These are phyloP conservation scores for Cephus runcator DNA, from an alignment of 2,888 invertebrate genomes.

Conservation along the genomic window DNA sequence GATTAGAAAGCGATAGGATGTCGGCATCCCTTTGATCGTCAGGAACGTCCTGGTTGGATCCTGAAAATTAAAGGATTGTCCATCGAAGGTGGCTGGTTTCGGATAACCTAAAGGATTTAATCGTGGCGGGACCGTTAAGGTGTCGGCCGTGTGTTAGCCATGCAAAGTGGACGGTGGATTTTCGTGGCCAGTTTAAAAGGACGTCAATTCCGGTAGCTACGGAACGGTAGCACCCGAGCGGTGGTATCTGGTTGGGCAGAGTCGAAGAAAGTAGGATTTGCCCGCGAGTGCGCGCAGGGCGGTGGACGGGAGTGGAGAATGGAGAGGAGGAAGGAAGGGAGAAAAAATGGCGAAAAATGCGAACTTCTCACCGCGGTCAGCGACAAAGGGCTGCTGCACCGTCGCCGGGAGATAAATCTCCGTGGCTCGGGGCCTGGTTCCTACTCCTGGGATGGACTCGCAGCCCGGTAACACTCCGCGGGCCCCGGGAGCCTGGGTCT, in stretches of 20 bases:
- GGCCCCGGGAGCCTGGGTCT: slow-evolving; percentile 42
- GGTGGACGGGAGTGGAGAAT: background rate
- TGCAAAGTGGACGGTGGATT: background rate
- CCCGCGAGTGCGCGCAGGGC: background rate
- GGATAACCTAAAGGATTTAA: background rate
- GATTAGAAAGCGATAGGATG: slow-evolving; percentile 1
- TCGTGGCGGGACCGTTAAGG: background rate
- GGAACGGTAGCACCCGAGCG: slow-evolving; percentile 26
- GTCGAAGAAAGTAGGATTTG: background rate
- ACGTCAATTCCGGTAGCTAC: slow-evolving; percentile 43
- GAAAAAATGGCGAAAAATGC: slow-evolving; percentile 62
- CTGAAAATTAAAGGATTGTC: background rate
- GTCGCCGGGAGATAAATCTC: slow-evolving; percentile 42
- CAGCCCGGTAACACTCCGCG: slow-evolving; percentile 25
- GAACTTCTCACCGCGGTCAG: slow-evolving; percentile 60
- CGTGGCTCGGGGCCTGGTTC: slow-evolving; percentile 1
- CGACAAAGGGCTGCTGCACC: slow-evolving; percentile 56
- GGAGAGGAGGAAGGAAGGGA: slow-evolving; percentile 25
- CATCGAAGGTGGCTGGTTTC: background rate
- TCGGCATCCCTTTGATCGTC: slow-evolving; percentile 13
- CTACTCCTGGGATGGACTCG: slow-evolving; percentile 29
- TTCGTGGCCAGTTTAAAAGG: background rate
- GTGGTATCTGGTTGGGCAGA: background rate
- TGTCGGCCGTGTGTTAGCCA: slow-evolving; percentile 11
- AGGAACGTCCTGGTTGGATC: background rate